Percentiles rank a stretch among this genome's conserved stretches.
Evolutionary conservation across 2,888 invertebrate species (phyloP).

Genomic region (Drosophila tripunctata): DNA sequence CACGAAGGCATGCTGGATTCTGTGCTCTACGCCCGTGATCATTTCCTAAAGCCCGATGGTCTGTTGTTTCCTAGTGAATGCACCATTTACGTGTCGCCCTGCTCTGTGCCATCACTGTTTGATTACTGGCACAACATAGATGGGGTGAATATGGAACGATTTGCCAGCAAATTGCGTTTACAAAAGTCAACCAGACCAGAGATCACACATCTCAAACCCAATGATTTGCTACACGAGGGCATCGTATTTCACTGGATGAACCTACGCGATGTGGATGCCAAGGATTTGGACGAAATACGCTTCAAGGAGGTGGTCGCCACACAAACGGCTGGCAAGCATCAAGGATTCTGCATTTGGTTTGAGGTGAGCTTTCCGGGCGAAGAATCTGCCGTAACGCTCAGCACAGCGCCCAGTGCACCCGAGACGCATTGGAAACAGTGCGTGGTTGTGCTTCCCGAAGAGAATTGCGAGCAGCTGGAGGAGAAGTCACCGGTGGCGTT

Average conservation of each 20-base stretch:
- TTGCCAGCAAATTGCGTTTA: slow-evolving; percentile 87
- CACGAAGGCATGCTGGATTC: slow-evolving; percentile 98
- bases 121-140: slow-evolving; percentile 91
- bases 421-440: slow-evolving; percentile 98
- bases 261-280: slow-evolving; percentile 86
- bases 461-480: slow-evolving; percentile 85
- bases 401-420: slow-evolving; percentile 90
- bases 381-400: slow-evolving; percentile 88
- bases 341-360: slow-evolving; percentile 93
- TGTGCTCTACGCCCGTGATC: slow-evolving; percentile 92
- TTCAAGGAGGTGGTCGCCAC: slow-evolving; percentile 87
- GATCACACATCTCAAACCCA: slow-evolving; percentile 85
- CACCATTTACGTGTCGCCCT: slow-evolving; percentile 85
- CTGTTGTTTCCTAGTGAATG: slow-evolving; percentile 90
- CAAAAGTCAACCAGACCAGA: slow-evolving; percentile 88
- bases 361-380: slow-evolving; percentile 89
- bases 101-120: slow-evolving; percentile 86
- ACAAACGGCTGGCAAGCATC: slow-evolving; percentile 86
- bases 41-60: slow-evolving; percentile 90
- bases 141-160: slow-evolving; percentile 91
- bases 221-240: slow-evolving; percentile 88
- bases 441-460: slow-evolving; percentile 90
- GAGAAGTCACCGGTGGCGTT: slow-evolving; percentile 88
- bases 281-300: slow-evolving; percentile 87
- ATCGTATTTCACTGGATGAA: slow-evolving; percentile 89